phyloP scores from a whole-genome alignment of 2,797 vertebrate species.

The Phrynocephalus forsythii region DNA sequence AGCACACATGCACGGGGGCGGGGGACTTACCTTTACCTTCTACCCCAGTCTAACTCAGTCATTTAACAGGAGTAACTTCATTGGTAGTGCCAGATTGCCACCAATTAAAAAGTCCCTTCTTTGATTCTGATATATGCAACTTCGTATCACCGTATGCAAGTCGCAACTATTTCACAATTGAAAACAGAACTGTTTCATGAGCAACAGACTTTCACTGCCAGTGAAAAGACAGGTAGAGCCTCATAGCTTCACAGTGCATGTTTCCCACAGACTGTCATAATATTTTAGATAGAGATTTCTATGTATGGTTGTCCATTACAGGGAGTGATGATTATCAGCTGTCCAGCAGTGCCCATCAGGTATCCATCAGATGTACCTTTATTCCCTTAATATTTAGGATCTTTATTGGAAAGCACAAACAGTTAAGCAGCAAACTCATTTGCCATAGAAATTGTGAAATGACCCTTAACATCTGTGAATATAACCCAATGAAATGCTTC shows the following conservation, averaged over 20 bases:
- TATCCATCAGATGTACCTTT: neutral
- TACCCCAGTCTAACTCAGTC: no score
- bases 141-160: no score
- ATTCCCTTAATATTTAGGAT: neutral
- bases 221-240: no score
- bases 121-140: no score
- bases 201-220: no score
- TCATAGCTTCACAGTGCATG: neutral
- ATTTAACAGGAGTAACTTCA: no score
- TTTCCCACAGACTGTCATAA: neutral
- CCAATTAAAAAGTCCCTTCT: no score
- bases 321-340: neutral
- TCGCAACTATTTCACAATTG: no score
- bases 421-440: neutral
- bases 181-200: no score
- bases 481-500: neutral
- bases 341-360: neutral
- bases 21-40: no score
- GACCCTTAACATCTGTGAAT: neutral
- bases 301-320: neutral
- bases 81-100: no score
- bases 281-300: neutral
- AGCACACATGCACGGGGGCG: no score
- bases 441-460: neutral
- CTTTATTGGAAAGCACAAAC: neutral